Percentiles rank a stretch among this genome's conserved stretches.
Evolutionary conservation across 2,113 vertebrate species (phyloP).

Genomic region (Acrocephalus arundinaceus): DNA sequence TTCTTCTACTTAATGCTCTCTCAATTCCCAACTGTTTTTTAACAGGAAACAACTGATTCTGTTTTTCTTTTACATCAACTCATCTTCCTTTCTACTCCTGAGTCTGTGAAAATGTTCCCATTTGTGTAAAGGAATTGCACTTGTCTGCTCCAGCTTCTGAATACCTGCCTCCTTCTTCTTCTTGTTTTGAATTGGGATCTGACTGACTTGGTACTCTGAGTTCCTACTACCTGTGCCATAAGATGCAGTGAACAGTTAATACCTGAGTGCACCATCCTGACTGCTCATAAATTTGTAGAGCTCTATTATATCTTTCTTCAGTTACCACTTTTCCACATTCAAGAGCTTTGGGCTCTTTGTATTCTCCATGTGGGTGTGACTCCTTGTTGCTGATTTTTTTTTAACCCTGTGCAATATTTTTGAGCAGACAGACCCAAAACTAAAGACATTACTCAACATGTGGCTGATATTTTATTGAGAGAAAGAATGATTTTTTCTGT

Average conservation of each 20-base stretch:
- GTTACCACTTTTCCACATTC: neutral
- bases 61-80: neutral
- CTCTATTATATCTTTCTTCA: neutral
- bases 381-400: neutral
- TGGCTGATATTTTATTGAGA: neutral
- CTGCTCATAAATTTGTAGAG: neutral
- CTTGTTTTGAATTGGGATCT: neutral
- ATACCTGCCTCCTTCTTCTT: neutral
- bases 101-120: fast-evolving
- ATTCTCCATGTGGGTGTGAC: neutral
- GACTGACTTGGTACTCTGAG: neutral
- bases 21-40: neutral
- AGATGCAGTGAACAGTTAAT: neutral
- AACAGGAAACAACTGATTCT: neutral
- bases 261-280: neutral
- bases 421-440: neutral
- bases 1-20: neutral
- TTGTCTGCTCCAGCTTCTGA: neutral
- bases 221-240: neutral
- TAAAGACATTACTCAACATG: neutral
- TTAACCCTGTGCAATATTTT: neutral
- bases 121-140: neutral
- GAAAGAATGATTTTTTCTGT: neutral
- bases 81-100: neutral
- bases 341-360: neutral